Conservation (phyloP, 2,797 vertebrate species). For the Hemibagrus guttatus region DNA sequence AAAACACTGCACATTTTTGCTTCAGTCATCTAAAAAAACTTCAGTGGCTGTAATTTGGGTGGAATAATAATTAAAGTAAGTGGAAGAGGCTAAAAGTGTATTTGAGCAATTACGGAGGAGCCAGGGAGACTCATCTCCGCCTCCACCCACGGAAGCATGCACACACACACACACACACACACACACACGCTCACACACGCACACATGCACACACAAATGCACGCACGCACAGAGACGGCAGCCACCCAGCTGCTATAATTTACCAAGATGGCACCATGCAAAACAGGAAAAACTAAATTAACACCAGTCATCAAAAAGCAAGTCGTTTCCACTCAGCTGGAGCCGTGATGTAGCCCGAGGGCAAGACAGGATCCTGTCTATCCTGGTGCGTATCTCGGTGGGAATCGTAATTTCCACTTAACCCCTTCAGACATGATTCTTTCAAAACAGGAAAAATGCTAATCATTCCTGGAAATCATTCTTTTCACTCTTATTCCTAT, state of each 20-base stretch:
- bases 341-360: slow-evolving; percentile 8
- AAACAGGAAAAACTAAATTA: slow-evolving; percentile 59
- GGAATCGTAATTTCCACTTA: background rate
- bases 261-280: slow-evolving; percentile 44
- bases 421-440: slow-evolving; percentile 12
- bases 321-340: slow-evolving; percentile 32
- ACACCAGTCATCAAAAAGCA: slow-evolving; percentile 38
- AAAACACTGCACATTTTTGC: background rate
- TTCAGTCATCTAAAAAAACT: slow-evolving; percentile 16
- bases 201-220: slow-evolving; percentile 24
- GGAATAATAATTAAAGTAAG: slow-evolving; percentile 58
- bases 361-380: slow-evolving; percentile 18
- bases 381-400: slow-evolving; percentile 16
- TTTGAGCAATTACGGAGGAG: slow-evolving; percentile 50
- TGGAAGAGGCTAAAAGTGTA: slow-evolving; percentile 41
- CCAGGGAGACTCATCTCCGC: slow-evolving; percentile 45
- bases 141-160: slow-evolving; percentile 31
- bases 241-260: slow-evolving; percentile 41
- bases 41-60: slow-evolving; percentile 50
- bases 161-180: slow-evolving; percentile 35
- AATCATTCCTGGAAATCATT: background rate
- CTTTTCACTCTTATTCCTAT: background rate
- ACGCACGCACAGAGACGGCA: slow-evolving; percentile 25
- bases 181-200: background rate
- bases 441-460: background rate